Percentiles rank a stretch among this genome's conserved stretches.
Evolutionary conservation across 2,888 invertebrate species (phyloP).

Genomic region (Nomada ruficornis): DNA sequence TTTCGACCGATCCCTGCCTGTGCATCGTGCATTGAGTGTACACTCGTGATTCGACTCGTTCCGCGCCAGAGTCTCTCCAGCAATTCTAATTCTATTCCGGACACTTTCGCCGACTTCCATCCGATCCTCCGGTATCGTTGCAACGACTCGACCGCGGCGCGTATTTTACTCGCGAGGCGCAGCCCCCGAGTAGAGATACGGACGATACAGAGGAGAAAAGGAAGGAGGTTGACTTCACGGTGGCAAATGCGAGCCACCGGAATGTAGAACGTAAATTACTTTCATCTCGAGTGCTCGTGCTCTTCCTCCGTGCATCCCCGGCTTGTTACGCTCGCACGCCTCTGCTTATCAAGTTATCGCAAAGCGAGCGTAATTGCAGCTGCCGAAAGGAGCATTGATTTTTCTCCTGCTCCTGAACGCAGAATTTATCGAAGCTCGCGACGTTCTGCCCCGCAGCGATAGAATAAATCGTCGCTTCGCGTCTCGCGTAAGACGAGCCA

Average conservation of each 20-base stretch:
- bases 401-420: too few species aligned
- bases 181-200: background rate
- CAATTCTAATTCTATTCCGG: too few species aligned
- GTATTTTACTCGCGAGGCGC: too few species aligned
- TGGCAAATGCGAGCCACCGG: constrained; percentile 49
- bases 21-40: too few species aligned
- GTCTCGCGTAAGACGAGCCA: background rate
- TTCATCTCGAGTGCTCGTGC: constrained; percentile 62
- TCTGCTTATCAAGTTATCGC: constrained; percentile 51
- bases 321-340: constrained; percentile 53
- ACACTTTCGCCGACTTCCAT: too few species aligned
- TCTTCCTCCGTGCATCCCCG: constrained; percentile 56
- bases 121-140: too few species aligned
- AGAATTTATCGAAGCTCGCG: background rate
- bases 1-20: background rate
- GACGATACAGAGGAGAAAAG: constrained; percentile 10
- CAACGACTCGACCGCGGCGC: too few species aligned
- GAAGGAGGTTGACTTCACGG: constrained; percentile 23
- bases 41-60: background rate
- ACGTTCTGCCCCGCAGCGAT: background rate
- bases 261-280: constrained; percentile 58
- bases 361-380: constrained; percentile 29
- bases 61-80: background rate
- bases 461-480: constrained; percentile 16
- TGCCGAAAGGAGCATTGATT: background rate